phyloP scores from a whole-genome alignment of 2,888 invertebrate species.

The Dromius quadrimaculatus region DNA sequence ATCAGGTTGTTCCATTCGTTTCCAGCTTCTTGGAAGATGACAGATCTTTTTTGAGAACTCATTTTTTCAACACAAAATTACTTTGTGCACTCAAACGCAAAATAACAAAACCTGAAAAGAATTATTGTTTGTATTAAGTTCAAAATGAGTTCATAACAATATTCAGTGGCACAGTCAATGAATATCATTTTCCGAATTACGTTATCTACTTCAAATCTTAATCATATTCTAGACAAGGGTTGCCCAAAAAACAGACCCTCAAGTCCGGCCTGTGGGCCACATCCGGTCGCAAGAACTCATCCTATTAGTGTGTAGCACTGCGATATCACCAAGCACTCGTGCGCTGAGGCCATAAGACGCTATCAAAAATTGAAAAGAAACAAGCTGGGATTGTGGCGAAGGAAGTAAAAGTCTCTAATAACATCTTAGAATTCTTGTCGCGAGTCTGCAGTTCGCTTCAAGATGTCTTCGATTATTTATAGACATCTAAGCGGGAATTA shows the following conservation, averaged over 20 bases:
- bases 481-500: slow-evolving; percentile 34
- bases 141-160: no score
- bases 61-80: no score
- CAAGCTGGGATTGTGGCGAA: slow-evolving; percentile 32
- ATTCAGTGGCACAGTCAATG: background rate
- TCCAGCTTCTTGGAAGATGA: no score
- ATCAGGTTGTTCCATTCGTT: no score
- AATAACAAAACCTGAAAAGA: no score
- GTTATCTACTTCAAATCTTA: slow-evolving; percentile 12
- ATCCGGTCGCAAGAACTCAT: slow-evolving; percentile 33
- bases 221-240: slow-evolving; percentile 6
- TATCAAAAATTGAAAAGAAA: slow-evolving; percentile 44
- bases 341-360: slow-evolving; percentile 12
- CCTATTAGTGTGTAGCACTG: slow-evolving; percentile 32
- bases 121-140: no score
- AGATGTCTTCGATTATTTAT: slow-evolving; percentile 49
- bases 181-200: slow-evolving; percentile 27
- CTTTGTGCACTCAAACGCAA: no score
- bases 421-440: slow-evolving; percentile 43
- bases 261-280: background rate
- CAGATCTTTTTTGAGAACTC: no score
- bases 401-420: slow-evolving; percentile 33
- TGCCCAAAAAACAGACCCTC: slow-evolving; percentile 8
- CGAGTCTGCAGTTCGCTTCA: slow-evolving; percentile 12
- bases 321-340: slow-evolving; percentile 5